These are phyloP conservation scores for Nixonia krombeini DNA, from an alignment of 1,140 invertebrate genomes.

Conservation along the genomic window DNA sequence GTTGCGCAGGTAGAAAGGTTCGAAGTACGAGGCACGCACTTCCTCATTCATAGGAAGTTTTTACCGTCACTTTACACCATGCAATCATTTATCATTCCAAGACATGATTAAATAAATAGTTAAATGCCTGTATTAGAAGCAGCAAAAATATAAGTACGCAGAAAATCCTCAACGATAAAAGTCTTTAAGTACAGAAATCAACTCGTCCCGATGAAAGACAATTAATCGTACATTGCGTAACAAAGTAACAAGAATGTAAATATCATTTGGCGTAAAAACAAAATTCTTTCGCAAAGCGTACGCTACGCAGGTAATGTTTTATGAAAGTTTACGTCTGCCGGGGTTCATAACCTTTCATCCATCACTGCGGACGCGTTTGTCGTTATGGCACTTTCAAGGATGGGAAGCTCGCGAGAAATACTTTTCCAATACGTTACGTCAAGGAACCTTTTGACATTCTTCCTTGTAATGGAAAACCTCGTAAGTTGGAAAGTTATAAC, in stretches of 20 bases:
- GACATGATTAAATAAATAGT: no score
- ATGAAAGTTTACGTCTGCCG: constrained; percentile 21
- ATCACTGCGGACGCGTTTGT: constrained; percentile 12
- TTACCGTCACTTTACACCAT: not conserved
- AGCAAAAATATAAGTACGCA: no score
- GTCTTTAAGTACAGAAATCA: no score
- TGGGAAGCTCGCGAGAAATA: constrained; percentile 21
- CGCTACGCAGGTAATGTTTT: no score
- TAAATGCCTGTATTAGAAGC: no score
- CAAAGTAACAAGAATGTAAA: not conserved
- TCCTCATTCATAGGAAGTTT: constrained; percentile 12
- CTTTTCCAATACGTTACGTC: constrained; percentile 35
- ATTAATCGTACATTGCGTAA: not conserved
- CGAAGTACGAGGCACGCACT: constrained; percentile 1
- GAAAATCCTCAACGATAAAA: no score
- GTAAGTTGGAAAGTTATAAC: constrained; percentile 34
- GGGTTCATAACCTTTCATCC: constrained; percentile 18
- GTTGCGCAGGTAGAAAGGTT: not conserved
- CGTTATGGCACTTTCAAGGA: constrained; percentile 31
- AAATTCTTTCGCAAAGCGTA: no score
- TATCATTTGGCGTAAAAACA: no score
- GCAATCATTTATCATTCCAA: no score
- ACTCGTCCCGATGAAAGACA: no score
- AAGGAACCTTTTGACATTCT: constrained; percentile 40
- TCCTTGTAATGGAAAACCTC: constrained; percentile 41